Conservation (phyloP, 2,888 invertebrate species). For the Phortica okadai region DNA sequence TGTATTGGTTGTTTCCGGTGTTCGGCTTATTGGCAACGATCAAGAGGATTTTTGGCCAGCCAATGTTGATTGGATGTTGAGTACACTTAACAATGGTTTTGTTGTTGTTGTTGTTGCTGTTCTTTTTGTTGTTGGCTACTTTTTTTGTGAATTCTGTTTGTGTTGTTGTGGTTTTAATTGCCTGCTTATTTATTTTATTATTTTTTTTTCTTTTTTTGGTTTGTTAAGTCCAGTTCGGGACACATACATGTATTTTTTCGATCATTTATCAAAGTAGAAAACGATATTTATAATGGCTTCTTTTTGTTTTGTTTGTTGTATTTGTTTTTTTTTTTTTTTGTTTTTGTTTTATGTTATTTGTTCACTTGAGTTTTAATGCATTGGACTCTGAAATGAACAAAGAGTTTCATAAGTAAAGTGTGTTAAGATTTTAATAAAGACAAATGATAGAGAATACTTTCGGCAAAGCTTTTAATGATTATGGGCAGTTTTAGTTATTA, state of each 20-base stretch:
- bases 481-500: conserved; percentile 12
- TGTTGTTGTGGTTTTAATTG: background rate
- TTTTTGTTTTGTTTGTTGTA: conserved; percentile 44
- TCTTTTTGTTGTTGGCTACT: background rate
- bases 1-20: background rate
- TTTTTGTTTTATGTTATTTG: conserved; percentile 38
- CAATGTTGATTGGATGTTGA: background rate
- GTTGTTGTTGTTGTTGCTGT: background rate
- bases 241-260: conserved; percentile 45
- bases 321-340: conserved; percentile 36
- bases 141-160: background rate
- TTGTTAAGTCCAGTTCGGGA: conserved; percentile 60
- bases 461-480: background rate
- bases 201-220: conserved; percentile 54
- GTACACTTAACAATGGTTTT: background rate
- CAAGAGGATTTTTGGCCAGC: background rate
- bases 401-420: conserved; percentile 42
- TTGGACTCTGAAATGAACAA: conserved; percentile 73
- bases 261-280: conserved; percentile 74
- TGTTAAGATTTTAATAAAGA: background rate
- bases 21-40: background rate
- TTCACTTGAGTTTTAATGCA: conserved; percentile 61
- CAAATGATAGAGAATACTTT: conserved; percentile 1
- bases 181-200: conserved; percentile 7
- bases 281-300: conserved; percentile 58